Percentiles rank a stretch among this genome's conserved stretches.
These are phyloP conservation scores for Pempheris klunzingeri DNA, from an alignment of 2,797 vertebrate species.

Conservation along the genomic window DNA sequence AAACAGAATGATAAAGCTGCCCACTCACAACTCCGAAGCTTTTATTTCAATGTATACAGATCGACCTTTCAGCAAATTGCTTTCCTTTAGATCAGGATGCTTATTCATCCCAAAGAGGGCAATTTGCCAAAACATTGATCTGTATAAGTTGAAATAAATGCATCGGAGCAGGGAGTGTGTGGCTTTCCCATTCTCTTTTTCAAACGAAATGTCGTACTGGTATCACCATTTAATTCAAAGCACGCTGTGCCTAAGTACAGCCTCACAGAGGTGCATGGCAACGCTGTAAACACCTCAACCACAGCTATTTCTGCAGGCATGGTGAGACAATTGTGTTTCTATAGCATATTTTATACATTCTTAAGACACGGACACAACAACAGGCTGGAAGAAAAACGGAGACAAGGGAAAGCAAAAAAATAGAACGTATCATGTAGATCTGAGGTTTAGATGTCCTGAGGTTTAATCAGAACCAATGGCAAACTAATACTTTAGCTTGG, in stretches of 20 bases:
- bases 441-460: background rate
- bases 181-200: background rate
- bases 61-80: background rate
- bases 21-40: background rate
- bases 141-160: conserved; percentile 3
- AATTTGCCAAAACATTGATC: background rate
- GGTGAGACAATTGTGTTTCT: background rate
- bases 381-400: background rate
- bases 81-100: background rate
- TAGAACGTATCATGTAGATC: background rate
- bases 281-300: background rate
- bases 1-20: background rate
- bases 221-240: conserved; percentile 13
- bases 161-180: background rate
- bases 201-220: background rate
- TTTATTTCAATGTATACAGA: background rate
- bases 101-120: background rate
- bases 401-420: background rate
- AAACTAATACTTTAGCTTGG: background rate
- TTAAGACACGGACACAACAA: background rate
- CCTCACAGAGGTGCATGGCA: background rate
- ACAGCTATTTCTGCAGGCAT: conserved; percentile 8
- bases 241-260: background rate
- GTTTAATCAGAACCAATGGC: background rate
- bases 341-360: background rate